phyloP scores from a whole-genome alignment of 2,797 vertebrate species.

The Phataginus tricuspis region DNA sequence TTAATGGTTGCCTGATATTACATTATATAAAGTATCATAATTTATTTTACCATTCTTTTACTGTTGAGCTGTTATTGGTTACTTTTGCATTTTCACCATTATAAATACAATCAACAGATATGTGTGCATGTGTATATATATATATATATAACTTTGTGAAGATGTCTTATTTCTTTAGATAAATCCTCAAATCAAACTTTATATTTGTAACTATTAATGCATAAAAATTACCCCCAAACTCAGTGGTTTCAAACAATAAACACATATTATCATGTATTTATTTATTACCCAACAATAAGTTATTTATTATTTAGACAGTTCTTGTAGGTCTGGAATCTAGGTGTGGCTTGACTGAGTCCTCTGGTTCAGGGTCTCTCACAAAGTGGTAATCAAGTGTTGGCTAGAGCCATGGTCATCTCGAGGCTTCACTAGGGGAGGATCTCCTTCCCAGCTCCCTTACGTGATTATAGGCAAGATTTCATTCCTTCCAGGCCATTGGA shows the following conservation, averaged over 20 bases:
- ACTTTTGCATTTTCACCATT: not conserved
- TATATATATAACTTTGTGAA: not conserved
- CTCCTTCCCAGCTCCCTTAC: not conserved
- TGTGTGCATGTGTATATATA: not conserved
- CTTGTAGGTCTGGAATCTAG: not conserved
- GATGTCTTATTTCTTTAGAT: not conserved
- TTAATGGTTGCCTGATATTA: not conserved
- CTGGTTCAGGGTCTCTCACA: not conserved
- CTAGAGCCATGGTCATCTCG: not conserved
- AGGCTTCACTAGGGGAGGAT: not conserved
- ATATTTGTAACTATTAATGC: not conserved
- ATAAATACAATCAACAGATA: not conserved
- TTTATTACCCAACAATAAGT: not conserved
- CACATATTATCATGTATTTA: not conserved
- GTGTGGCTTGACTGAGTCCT: not conserved
- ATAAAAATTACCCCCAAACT: not conserved
- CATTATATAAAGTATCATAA: not conserved
- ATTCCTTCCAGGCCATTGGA: not conserved
- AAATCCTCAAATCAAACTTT: not conserved
- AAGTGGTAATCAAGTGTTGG: not conserved
- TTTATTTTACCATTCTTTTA: not conserved
- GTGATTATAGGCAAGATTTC: not conserved
- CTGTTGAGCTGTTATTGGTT: not conserved
- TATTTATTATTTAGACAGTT: not conserved
- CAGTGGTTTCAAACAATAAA: not conserved